phyloP scores from a whole-genome alignment of 2,113 vertebrate species.

The Corvus cornix region DNA sequence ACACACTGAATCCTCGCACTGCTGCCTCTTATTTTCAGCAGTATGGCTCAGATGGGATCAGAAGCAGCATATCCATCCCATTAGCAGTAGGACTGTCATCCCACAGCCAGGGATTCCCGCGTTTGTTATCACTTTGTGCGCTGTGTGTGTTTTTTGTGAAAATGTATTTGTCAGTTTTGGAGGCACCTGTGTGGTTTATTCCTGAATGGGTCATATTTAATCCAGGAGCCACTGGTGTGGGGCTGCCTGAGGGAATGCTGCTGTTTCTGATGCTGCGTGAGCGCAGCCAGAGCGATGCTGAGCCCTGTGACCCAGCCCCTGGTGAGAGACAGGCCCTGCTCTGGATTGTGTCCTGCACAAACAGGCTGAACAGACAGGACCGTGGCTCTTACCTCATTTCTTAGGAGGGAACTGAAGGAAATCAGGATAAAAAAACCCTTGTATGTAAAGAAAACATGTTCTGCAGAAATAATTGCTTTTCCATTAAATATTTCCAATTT shows the following conservation, averaged over 20 bases:
- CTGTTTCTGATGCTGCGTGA: background rate
- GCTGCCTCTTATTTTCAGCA: background rate
- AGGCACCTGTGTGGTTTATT: background rate
- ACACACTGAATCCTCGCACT: background rate
- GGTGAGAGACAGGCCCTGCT: background rate
- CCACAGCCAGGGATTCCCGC: background rate
- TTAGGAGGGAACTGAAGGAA: background rate
- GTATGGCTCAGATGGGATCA: background rate
- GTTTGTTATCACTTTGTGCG: background rate
- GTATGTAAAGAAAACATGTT: background rate
- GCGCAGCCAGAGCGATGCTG: accelerated
- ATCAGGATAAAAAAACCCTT: background rate
- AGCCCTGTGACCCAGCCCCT: background rate
- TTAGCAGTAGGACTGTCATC: accelerated
- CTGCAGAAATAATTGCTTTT: background rate
- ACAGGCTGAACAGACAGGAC: background rate
- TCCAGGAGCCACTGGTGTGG: background rate
- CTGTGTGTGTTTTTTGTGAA: background rate
- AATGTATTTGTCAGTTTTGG: background rate
- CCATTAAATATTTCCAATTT: background rate
- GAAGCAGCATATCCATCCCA: background rate
- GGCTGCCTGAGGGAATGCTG: background rate
- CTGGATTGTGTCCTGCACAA: background rate
- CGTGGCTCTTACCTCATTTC: background rate
- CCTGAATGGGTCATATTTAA: accelerated